phyloP scores from a whole-genome alignment of 2,797 vertebrate genomes.

The Liasis olivaceus region DNA sequence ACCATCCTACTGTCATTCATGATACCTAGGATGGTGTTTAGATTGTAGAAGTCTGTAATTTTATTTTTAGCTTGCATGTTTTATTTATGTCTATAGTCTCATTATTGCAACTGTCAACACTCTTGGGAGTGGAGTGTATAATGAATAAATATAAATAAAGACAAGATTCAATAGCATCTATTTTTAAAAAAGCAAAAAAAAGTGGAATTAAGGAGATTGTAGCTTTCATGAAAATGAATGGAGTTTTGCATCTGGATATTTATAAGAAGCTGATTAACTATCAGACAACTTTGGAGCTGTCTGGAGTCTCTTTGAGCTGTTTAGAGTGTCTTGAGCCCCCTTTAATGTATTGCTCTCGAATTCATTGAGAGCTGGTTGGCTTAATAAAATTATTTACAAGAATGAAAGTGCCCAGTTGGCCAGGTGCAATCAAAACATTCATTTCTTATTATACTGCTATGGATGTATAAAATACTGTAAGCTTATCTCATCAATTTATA shows the following conservation, averaged over 20 bases:
- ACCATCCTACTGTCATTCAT: not conserved
- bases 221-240: not conserved
- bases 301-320: not conserved
- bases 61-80: not conserved
- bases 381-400: not conserved
- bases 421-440: not conserved
- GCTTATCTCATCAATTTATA: not conserved
- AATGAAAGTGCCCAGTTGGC: not conserved
- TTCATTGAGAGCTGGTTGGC: not conserved
- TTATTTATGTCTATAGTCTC: not conserved
- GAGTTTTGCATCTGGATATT: not conserved
- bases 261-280: not conserved
- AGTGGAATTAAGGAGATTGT: not conserved
- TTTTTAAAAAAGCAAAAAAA: not conserved
- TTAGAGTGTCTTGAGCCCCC: not conserved
- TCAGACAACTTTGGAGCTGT: not conserved
- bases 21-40: not conserved
- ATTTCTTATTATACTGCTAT: not conserved
- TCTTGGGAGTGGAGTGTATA: not conserved
- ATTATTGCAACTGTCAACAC: not conserved
- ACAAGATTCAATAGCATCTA: not conserved
- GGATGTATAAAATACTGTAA: not conserved
- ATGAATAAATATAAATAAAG: not conserved
- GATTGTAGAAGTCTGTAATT: not conserved
- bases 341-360: not conserved